These are phyloP conservation scores for Blastobasis adustella DNA, from an alignment of 2,888 invertebrate species.

Conservation along the genomic window DNA sequence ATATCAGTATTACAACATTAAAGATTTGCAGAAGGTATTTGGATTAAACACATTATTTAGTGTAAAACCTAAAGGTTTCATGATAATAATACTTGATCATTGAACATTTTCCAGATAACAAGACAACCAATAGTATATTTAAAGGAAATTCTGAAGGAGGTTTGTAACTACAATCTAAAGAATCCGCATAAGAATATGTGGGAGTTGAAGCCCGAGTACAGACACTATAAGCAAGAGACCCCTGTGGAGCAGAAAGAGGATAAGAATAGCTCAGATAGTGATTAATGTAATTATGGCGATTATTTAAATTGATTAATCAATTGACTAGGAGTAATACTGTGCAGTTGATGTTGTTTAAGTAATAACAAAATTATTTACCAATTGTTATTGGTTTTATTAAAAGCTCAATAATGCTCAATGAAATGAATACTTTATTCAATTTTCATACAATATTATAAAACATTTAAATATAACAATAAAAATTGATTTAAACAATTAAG, in stretches of 20 bases:
- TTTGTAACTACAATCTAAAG: slow-evolving; percentile 97
- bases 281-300: slow-evolving; percentile 26
- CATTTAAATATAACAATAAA: background rate
- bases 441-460: background rate
- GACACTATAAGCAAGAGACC: slow-evolving; percentile 92
- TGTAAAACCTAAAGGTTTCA: background rate
- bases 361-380: too few relatives aligned
- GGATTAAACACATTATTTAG: background rate
- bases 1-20: slow-evolving; percentile 99
- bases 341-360: too few relatives aligned
- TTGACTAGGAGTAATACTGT: too few relatives aligned
- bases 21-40: slow-evolving; percentile 81
- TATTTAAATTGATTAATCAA: background rate
- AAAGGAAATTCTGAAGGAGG: slow-evolving; percentile 98
- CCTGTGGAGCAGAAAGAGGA: slow-evolving; percentile 76
- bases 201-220: slow-evolving; percentile 98
- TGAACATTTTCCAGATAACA: slow-evolving; percentile 79
- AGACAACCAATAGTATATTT: slow-evolving; percentile 96
- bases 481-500: background rate
- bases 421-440: background rate
- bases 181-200: slow-evolving; percentile 99
- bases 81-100: background rate
- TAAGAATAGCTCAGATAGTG: slow-evolving; percentile 74
- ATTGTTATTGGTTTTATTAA: too few relatives aligned
- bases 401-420: background rate